These are phyloP conservation scores for Thalassarche chlororhynchos DNA, from an alignment of 2,113 vertebrate genomes.

Conservation along the genomic window DNA sequence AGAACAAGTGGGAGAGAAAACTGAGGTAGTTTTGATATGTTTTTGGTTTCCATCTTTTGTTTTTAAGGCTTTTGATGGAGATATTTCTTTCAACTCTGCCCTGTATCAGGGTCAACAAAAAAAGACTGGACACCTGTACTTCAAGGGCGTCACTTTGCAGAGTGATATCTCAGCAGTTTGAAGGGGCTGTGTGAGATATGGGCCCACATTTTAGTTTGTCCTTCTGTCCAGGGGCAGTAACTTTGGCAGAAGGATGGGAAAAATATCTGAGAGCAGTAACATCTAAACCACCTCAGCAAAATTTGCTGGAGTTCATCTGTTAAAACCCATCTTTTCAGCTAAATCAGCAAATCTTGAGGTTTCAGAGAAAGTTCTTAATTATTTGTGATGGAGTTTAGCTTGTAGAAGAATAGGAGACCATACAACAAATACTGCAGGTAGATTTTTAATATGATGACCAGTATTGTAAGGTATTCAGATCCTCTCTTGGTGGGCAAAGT, in stretches of 20 bases:
- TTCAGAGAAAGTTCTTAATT: neutral
- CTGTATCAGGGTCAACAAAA: neutral
- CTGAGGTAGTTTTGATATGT: neutral
- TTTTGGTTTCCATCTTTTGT: neutral
- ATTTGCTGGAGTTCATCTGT: neutral
- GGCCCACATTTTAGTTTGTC: neutral
- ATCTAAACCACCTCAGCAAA: slow-evolving; percentile 12
- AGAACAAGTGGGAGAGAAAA: neutral
- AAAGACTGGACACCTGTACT: neutral
- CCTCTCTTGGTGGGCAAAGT: neutral
- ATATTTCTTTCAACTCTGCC: neutral
- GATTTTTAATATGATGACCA: neutral
- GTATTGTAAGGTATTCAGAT: neutral
- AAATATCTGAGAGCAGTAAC: slow-evolving; percentile 1
- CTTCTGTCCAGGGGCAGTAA: neutral
- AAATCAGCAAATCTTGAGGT: neutral
- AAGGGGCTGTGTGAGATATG: neutral
- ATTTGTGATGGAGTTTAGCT: neutral
- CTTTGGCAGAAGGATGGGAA: neutral
- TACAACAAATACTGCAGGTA: neutral
- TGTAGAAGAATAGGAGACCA: neutral
- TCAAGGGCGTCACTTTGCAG: neutral
- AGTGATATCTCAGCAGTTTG: neutral
- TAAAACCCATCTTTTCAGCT: neutral
- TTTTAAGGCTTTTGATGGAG: neutral